Conservation (phyloP, 1,140 invertebrate species). For the Drosophila chauvacae region DNA sequence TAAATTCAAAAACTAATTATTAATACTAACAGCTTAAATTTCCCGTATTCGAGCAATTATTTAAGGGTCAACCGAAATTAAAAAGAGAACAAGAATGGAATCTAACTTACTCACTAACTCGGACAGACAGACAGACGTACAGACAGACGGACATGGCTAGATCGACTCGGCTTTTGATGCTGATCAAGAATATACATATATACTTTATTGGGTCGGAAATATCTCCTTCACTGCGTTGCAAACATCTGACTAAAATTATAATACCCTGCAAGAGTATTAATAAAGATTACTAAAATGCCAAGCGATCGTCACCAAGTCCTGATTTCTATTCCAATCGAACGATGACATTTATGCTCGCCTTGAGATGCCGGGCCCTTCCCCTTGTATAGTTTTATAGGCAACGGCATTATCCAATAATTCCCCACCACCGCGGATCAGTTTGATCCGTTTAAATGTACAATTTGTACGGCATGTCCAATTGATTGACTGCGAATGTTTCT, state of each 20-base stretch:
- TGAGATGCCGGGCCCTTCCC: slow-evolving; percentile 21
- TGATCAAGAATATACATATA: no score
- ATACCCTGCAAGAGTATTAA: no score
- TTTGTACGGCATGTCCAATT: slow-evolving; percentile 63
- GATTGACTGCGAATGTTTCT: slow-evolving; percentile 56
- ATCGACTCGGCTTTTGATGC: no score
- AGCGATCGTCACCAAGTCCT: background rate
- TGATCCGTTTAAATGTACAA: slow-evolving; percentile 65
- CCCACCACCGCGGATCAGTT: slow-evolving; percentile 4
- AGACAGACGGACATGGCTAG: no score
- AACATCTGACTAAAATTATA: no score
- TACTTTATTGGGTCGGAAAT: no score
- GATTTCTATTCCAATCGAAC: background rate
- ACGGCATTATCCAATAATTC: slow-evolving; percentile 1
- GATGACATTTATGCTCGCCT: slow-evolving; percentile 13
- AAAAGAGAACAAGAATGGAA: no score
- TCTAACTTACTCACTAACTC: no score
- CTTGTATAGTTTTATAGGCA: background rate
- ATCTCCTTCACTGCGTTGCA: no score
- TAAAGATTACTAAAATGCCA: no score
- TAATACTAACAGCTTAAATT: background rate
- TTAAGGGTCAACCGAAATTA: background rate
- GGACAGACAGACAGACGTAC: no score
- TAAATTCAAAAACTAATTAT: background rate
- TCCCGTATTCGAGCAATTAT: background rate